Percentiles rank a stretch among this genome's conserved stretches.
These are phyloP conservation scores for Drosophila yakuba DNA, from an alignment of 1,140 invertebrate species.

Conservation along the genomic window DNA sequence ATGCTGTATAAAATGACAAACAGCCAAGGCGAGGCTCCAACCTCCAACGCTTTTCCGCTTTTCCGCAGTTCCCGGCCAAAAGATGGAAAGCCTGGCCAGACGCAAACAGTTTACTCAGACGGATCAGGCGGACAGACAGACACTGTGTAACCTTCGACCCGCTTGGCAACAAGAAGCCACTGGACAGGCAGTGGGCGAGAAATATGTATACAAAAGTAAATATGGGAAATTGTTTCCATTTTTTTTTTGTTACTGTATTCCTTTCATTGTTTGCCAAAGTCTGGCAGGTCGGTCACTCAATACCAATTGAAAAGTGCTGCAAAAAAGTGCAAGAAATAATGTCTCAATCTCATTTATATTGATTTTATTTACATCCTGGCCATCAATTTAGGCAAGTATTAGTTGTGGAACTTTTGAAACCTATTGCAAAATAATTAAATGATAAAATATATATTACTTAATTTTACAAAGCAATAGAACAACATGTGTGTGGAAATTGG, in stretches of 20 bases:
- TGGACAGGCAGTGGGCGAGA: conserved; percentile 32
- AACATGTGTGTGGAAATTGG: too few species aligned
- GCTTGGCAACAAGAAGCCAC: conserved; percentile 38
- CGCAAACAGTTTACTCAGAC: conserved; percentile 50
- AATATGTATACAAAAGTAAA: conserved; percentile 66
- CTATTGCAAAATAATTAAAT: conserved; percentile 3
- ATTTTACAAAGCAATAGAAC: too few species aligned
- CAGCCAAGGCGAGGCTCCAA: conserved; percentile 13
- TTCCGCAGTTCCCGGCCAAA: conserved; percentile 13
- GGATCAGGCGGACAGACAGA: conserved; percentile 1
- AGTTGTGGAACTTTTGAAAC: not conserved
- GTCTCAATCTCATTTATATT: conserved; percentile 21
- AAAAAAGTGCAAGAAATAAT: conserved; percentile 19
- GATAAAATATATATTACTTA: too few species aligned
- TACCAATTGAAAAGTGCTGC: conserved; percentile 26
- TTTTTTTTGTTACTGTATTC: conserved; percentile 4
- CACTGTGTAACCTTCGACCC: conserved; percentile 63
- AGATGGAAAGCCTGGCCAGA: conserved; percentile 38
- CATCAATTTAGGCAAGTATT: not conserved
- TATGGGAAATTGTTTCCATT: conserved; percentile 68
- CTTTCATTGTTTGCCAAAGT: conserved; percentile 65
- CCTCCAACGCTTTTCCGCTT: not conserved
- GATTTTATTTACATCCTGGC: conserved; percentile 27
- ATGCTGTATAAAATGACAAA: conserved; percentile 26
- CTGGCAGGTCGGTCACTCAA: conserved; percentile 55